A percentile compares a stretch with the other conserved stretches of the same genome.
Evolutionary conservation across 2,797 vertebrate species (phyloP).

Genomic region (Nyctibius grandis): DNA sequence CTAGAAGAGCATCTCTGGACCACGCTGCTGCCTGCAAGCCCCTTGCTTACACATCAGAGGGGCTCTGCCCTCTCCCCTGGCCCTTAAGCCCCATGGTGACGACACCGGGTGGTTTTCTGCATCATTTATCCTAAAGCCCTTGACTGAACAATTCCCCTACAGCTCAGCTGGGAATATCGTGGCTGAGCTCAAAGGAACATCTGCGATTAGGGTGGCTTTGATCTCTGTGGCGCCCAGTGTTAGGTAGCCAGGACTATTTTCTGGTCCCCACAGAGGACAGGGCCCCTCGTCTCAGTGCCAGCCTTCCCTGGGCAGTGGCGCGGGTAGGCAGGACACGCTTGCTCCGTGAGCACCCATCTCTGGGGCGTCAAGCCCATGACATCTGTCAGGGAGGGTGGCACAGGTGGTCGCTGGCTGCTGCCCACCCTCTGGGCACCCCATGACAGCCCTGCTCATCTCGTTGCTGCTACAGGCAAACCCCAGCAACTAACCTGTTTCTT

Average conservation of each 20-base stretch:
- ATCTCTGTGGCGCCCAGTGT: fast-evolving
- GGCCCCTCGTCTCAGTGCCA: neutral
- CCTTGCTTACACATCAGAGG: neutral
- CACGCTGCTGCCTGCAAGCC: neutral
- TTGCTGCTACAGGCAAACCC: neutral
- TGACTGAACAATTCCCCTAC: conserved; percentile 26
- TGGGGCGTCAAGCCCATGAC: neutral
- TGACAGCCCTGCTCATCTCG: neutral
- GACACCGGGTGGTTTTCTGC: conserved; percentile 27
- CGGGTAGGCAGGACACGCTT: neutral
- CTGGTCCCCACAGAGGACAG: neutral
- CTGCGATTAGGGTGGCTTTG: neutral
- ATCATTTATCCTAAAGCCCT: conserved; percentile 49
- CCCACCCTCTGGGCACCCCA: fast-evolving
- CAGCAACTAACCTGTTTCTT: neutral
- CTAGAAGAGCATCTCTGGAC: neutral
- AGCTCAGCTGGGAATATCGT: conserved; percentile 26
- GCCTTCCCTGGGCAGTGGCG: neutral
- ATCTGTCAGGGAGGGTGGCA: neutral
- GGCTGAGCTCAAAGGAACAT: neutral
- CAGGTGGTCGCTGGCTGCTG: neutral
- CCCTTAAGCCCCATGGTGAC: neutral
- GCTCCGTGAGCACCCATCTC: neutral
- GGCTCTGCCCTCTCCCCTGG: neutral
- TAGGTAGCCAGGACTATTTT: neutral